phyloP scores from a whole-genome alignment of 37 sponge, comb jelly and placozoan genomes.

The Halisarca cf. caerulea region DNA sequence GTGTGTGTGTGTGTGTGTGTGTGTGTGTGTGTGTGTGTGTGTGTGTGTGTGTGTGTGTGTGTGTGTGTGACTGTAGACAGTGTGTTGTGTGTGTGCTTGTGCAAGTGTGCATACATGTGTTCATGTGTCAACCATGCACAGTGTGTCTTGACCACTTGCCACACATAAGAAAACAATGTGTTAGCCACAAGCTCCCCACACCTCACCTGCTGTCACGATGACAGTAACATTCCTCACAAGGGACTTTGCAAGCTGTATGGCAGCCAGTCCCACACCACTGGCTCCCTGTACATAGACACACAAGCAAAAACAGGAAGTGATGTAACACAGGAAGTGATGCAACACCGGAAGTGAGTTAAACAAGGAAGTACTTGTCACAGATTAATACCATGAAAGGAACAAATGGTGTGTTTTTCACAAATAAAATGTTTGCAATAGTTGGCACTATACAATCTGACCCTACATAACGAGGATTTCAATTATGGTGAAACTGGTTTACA shows the following conservation, averaged over 20 bases:
- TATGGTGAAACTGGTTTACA: too few relatives aligned
- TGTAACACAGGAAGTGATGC: too few relatives aligned
- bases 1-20: not conserved
- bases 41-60: constrained; percentile 9
- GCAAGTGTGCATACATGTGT: not conserved
- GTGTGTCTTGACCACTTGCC: not conserved
- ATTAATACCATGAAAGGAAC: too few relatives aligned
- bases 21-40: constrained; percentile 23
- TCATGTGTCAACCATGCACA: not conserved
- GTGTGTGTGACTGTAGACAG: too few relatives aligned
- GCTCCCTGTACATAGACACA: constrained; percentile 65
- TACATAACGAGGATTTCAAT: too few relatives aligned
- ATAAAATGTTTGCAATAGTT: too few relatives aligned
- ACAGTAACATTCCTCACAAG: constrained; percentile 52
- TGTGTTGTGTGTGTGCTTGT: not conserved
- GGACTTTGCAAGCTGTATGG: constrained; percentile 67
- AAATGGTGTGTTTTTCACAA: too few relatives aligned
- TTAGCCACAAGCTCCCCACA: not conserved
- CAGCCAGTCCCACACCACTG: constrained; percentile 85
- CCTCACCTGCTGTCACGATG: constrained; percentile 71
- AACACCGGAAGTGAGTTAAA: too few relatives aligned
- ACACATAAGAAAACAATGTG: not conserved
- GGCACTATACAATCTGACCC: too few relatives aligned
- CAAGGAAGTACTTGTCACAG: too few relatives aligned
- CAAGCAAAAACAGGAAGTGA: too few relatives aligned